Conservation (phyloP, 2,113 vertebrate genomes). For the Cyphomyrus discorhynchus region DNA sequence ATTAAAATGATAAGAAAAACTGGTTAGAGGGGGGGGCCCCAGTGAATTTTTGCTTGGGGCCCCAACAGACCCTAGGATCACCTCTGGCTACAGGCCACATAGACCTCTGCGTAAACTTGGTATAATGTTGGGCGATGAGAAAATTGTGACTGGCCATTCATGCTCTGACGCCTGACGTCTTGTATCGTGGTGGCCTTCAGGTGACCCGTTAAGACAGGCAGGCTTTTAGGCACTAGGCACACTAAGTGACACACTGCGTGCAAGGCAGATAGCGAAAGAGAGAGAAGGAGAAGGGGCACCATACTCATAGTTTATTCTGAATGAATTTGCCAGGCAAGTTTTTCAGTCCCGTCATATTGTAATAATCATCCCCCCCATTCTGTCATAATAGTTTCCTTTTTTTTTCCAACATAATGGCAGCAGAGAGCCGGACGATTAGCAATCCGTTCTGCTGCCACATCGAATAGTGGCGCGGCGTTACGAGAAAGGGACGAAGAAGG, state of each 20-base stretch:
- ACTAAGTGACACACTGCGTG: constrained; percentile 1
- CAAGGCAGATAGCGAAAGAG: constrained; percentile 8
- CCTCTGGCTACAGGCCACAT: background rate
- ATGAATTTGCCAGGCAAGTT: background rate
- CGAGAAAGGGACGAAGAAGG: background rate
- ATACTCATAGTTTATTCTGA: background rate
- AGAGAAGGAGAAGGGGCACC: constrained; percentile 20
- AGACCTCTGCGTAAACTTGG: background rate
- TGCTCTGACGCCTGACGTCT: background rate
- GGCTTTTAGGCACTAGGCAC: constrained; percentile 18
- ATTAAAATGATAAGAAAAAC: too few species aligned
- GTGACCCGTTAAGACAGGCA: background rate
- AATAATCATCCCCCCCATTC: constrained; percentile 17
- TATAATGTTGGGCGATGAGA: background rate
- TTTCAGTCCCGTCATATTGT: constrained; percentile 20
- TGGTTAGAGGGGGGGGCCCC: too few species aligned
- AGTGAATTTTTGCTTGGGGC: too few species aligned
- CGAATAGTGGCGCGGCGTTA: background rate
- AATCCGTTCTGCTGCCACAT: background rate
- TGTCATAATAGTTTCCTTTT: constrained; percentile 14
- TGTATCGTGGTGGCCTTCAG: constrained; percentile 29
- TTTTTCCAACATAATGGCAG: constrained; percentile 6
- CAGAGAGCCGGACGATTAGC: background rate
- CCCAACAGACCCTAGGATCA: too few species aligned
- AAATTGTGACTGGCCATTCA: background rate